A percentile compares a stretch with the other conserved stretches of the same genome.
Conservation (phyloP, 2,888 invertebrate species). For the Crepidodera aurea region DNA sequence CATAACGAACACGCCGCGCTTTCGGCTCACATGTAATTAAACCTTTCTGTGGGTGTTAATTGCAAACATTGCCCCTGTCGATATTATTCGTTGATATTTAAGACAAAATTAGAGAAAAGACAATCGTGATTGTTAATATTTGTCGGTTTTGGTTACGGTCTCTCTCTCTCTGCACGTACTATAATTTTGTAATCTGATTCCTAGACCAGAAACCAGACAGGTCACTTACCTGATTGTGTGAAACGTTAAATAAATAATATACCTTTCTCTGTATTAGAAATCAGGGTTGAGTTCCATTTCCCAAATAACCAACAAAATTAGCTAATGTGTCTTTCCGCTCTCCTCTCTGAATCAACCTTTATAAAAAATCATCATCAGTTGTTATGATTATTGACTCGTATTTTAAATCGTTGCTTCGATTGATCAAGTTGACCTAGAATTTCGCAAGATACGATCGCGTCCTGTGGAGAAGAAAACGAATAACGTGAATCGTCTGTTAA, state of each 20-base stretch:
- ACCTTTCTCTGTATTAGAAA: too few species aligned
- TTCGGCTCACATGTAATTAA: too few species aligned
- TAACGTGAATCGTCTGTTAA: background rate
- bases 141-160: background rate
- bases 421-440: background rate
- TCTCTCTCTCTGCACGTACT: background rate
- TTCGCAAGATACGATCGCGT: background rate
- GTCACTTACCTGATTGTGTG: background rate
- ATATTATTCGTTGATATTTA: too few species aligned
- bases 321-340: too few species aligned
- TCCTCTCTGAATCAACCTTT: too few species aligned
- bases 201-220: background rate
- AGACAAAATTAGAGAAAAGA: too few species aligned
- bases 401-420: background rate
- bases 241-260: too few species aligned
- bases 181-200: background rate
- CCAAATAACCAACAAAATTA: too few species aligned
- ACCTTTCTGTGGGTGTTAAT: too few species aligned
- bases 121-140: background rate
- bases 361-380: too few species aligned
- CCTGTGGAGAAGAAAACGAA: background rate
- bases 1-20: too few species aligned
- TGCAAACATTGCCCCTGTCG: too few species aligned
- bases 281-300: background rate
- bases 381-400: background rate